These are phyloP conservation scores for Oophaga sylvatica DNA, from an alignment of 2,797 vertebrate genomes.

Conservation along the genomic window DNA sequence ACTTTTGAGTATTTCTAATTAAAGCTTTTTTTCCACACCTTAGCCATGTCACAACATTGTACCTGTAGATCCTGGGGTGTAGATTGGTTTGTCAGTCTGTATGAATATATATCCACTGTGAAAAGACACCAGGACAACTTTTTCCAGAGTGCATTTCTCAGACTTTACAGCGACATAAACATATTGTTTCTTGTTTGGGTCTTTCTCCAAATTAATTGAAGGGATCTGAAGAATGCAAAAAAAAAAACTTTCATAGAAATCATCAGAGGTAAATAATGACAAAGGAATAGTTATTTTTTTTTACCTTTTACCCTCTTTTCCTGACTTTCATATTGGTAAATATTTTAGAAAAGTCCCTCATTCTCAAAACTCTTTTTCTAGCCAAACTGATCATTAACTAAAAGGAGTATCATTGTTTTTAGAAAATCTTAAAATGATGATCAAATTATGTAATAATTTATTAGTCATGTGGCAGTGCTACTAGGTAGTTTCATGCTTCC, in stretches of 20 bases:
- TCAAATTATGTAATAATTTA: too few relatives aligned
- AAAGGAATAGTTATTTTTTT: neutral
- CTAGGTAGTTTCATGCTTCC: too few relatives aligned
- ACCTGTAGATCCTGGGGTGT: constrained; percentile 58
- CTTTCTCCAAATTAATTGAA: constrained; percentile 1
- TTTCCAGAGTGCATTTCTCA: constrained; percentile 28
- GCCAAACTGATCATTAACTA: too few relatives aligned
- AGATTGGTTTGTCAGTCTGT: constrained; percentile 64
- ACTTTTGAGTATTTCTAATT: neutral
- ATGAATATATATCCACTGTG: constrained; percentile 63
- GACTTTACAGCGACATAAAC: constrained; percentile 37
- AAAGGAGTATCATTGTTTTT: too few relatives aligned
- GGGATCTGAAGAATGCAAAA: constrained; percentile 63
- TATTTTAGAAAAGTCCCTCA: too few relatives aligned
- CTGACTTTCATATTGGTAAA: too few relatives aligned
- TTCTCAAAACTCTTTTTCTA: too few relatives aligned
- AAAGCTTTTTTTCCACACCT: too few relatives aligned
- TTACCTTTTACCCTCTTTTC: too few relatives aligned
- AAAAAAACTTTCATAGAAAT: neutral
- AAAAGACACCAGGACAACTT: constrained; percentile 55
- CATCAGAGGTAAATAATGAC: neutral
- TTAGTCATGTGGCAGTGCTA: too few relatives aligned
- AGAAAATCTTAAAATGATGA: too few relatives aligned
- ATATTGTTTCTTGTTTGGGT: constrained; percentile 48
- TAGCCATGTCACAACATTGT: neutral